phyloP scores from a whole-genome alignment of 2,113 vertebrate species.

The Proteles cristata region DNA sequence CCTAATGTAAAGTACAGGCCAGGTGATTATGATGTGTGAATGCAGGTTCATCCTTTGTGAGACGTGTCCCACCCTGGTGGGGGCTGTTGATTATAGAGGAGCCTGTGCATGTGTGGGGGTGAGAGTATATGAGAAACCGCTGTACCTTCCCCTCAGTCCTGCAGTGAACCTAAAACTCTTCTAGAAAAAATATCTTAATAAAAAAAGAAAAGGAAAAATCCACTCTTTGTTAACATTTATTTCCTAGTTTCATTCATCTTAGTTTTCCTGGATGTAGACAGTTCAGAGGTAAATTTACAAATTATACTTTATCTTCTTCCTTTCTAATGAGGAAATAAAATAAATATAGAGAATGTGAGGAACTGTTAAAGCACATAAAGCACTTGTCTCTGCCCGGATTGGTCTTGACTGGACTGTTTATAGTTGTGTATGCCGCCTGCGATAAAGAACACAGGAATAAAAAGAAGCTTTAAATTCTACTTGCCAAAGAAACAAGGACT shows the following conservation, averaged over 20 bases:
- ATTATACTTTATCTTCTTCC: background rate
- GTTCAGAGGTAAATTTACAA: background rate
- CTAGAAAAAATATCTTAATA: background rate
- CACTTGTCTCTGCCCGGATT: background rate
- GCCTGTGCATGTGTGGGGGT: rapidly evolving
- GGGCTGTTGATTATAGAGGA: rapidly evolving
- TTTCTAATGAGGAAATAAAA: constrained; percentile 35
- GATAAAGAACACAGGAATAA: constrained; percentile 41
- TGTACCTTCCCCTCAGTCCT: background rate
- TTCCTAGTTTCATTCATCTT: background rate
- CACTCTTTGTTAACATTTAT: background rate
- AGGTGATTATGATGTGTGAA: rapidly evolving
- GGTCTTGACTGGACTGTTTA: constrained; percentile 6
- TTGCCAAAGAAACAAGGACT: constrained; percentile 43
- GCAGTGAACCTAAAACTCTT: background rate
- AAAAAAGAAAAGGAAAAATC: background rate
- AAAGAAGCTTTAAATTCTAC: constrained; percentile 63
- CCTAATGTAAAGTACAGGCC: background rate
- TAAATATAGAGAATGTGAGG: background rate
- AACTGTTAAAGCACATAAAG: background rate
- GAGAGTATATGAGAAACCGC: background rate
- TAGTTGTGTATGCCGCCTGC: background rate
- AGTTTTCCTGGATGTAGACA: background rate
- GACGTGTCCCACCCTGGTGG: rapidly evolving
- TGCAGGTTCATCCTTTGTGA: background rate